Base-by-base conservation (phyloP, 2,888 invertebrate species). In the Cynaeus angustus region DNA sequence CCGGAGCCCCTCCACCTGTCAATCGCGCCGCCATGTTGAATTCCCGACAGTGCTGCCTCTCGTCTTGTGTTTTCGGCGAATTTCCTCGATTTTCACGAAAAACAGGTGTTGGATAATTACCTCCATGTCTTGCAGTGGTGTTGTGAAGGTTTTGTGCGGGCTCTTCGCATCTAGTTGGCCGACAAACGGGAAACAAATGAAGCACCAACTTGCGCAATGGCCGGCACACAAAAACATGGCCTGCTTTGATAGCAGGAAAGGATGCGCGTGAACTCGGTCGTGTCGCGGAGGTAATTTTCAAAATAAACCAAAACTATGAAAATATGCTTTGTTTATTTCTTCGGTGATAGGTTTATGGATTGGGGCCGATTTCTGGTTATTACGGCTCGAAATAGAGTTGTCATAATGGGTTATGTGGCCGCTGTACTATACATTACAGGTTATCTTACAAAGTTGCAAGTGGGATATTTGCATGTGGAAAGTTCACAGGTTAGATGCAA, bases 391-490 rank as follows among this genome's bases (percentile, higher is more conserved):
- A 82, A 82, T 83, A 80, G 79, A 83, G 80, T 80, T 83, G 81
- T 83, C 82, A 83, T 82, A 82, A 81, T 82, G 79, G 80, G 75
- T 81, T 82, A 81, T 81, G 80, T 77, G 78, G 59, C 77, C 74
- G 77, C 74, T 72, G 76, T 74, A 72, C 70, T 78, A 79, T 81
- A 80, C 77, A 77, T 82, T 79, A 79, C 79, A 76, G 78, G 77
- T 80, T 81, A 81, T 82, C 81, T 80, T 77, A 74, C 77, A 72
- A 75, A 79, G 77, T 79, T 79, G 79, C 81, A 80, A 78, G 78
- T 80, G 75, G 79, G 78, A 81, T 82, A 83, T 83, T 83, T 83
- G 82, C 83, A 83, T 83, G 82, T 79, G 78, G 79, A 82, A 82
- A 81, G 80, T 82, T 81, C 81, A 81, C 79, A 78, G 81, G 81